Evolutionary conservation across 2,113 vertebrate species (phyloP).

Genomic region (Eretmochelys imbricata): DNA sequence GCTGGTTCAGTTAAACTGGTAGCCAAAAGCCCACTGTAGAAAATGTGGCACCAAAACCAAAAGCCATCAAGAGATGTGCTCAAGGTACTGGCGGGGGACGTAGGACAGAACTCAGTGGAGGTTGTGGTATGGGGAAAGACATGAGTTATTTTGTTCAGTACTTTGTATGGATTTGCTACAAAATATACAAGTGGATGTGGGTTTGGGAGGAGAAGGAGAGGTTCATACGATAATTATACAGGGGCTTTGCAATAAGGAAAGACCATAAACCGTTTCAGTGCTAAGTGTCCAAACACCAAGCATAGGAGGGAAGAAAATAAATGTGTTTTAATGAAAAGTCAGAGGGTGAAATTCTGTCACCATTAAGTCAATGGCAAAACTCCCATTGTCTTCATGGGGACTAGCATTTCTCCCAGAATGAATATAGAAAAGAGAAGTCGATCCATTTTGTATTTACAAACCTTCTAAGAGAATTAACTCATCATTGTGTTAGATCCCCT

Average conservation of each 20-base stretch:
- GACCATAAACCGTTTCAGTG: background rate
- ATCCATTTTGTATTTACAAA: background rate
- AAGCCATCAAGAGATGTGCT: background rate
- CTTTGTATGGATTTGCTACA: background rate
- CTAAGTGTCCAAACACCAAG: background rate
- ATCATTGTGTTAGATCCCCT: background rate
- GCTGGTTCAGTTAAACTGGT: background rate
- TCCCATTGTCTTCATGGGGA: background rate
- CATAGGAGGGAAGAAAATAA: background rate
- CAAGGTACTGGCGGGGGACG: background rate
- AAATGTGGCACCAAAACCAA: background rate
- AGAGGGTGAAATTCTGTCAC: background rate
- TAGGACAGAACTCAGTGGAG: accelerated
- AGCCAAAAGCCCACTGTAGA: background rate
- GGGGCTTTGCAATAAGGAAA: background rate
- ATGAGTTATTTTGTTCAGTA: background rate
- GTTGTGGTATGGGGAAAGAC: background rate
- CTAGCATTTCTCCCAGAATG: background rate
- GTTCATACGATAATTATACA: background rate
- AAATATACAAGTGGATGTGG: background rate
- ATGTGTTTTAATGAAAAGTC: background rate
- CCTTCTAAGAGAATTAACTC: background rate
- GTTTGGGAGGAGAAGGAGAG: background rate
- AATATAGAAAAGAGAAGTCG: background rate
- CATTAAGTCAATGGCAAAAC: background rate